Percentiles rank a stretch among this genome's conserved stretches.
Evolutionary conservation across 2,888 invertebrate genomes (phyloP).

Genomic region (Amphimallon solstitiale): DNA sequence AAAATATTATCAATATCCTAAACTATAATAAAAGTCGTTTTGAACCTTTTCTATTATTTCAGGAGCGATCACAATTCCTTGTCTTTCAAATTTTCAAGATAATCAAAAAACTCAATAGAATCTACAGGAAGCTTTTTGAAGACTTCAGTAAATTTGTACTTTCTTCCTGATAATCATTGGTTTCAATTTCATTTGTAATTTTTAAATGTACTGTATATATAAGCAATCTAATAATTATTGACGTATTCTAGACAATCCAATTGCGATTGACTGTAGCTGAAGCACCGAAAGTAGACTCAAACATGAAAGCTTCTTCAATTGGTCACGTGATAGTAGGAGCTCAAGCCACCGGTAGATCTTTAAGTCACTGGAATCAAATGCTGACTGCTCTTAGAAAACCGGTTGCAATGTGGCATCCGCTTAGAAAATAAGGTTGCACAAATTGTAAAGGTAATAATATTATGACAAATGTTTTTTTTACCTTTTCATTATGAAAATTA

Average conservation of each 20-base stretch:
- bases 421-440: conserved; percentile 64
- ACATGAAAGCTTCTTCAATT: conserved; percentile 71
- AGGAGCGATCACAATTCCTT: no score
- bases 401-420: conserved; percentile 86
- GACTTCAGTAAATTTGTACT: neutral
- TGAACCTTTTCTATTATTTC: no score
- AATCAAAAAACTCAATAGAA: no score
- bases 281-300: conserved; percentile 60
- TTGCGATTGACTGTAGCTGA: conserved; percentile 76
- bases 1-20: no score
- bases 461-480: no score
- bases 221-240: conserved; percentile 19
- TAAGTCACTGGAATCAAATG: conserved; percentile 88
- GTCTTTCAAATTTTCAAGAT: no score
- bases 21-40: no score
- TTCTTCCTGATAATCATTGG: neutral
- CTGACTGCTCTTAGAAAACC: conserved; percentile 81
- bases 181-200: no score
- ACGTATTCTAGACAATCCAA: conserved; percentile 72
- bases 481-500: no score
- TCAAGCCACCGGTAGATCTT: conserved; percentile 75
- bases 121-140: neutral
- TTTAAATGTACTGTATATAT: no score
- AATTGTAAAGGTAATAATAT: no score
- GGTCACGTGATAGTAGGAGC: conserved; percentile 85